Evolutionary conservation across 2,113 vertebrate genomes (phyloP), one percentile per base, ranked within the genome.

Genomic region (Pelobates fuscus): DNA sequence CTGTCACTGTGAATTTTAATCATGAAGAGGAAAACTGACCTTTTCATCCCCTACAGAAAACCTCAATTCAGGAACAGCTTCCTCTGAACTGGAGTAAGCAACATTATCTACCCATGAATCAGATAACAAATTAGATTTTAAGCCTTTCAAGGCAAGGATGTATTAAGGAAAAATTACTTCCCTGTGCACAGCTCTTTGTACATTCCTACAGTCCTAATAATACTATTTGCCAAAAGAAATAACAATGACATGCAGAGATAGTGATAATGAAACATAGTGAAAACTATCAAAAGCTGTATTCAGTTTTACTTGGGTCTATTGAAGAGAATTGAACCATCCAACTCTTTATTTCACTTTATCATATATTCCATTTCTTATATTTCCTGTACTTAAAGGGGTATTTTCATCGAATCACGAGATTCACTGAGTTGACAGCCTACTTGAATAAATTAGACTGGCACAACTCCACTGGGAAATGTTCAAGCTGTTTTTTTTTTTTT

Each of bases 1-100:
- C 73, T 77, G 73, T 77, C 73, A 77, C 55, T 68, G 65, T 61
- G 55, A n/a, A 77, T 77, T 77, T 68, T 77, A 77, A 77, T 77
- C 65, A 30, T 59, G 43, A 32, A 77, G 65, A 77, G 27, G 30
- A 77, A 60, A 68, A 61, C 8, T 54, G 73, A 77, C 73, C 73
- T 67, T 27, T 30, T 57, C 37, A 54, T 24, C 73, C 26, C 49
- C 27, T 67, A 66, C 20, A 25, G 41, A 27, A 67, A 49, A 60
- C 27, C 41, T 44, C 6, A 7, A 60, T 60, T 49, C 55, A 14
- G 64, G 26, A 76, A 61, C 21, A 52, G 64, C 15, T 32, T n/a
- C 17, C 49, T 60, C 54, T 15, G 8, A 37, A 54, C 43, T 30
- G 7, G 15, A 23, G 17, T 52, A 37, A 77, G 58, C 23, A 25